These are phyloP conservation scores for Phainopepla nitens DNA, from an alignment of 2,113 vertebrate genomes.

Conservation along the genomic window DNA sequence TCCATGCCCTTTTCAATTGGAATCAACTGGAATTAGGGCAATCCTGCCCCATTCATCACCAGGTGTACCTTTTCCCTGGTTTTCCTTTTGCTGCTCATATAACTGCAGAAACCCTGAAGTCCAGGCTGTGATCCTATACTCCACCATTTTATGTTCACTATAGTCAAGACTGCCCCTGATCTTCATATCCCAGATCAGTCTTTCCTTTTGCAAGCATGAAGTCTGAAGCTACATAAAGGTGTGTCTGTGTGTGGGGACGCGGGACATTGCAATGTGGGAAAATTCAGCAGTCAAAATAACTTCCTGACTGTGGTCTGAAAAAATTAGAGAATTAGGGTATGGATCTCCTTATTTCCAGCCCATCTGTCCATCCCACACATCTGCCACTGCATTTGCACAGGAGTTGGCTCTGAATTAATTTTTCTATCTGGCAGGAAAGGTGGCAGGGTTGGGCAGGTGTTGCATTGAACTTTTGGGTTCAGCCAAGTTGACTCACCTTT, in stretches of 20 bases:
- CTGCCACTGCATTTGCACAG: background rate
- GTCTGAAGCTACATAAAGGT: background rate
- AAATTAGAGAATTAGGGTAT: background rate
- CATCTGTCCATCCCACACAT: background rate
- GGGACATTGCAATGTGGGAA: background rate
- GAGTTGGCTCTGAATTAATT: background rate
- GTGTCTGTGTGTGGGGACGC: background rate
- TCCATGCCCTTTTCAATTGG: background rate
- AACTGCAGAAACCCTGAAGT: background rate
- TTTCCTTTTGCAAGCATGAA: background rate
- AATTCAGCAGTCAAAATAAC: background rate
- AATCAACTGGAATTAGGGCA: too few relatives aligned
- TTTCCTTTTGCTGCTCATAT: background rate
- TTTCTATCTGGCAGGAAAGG: background rate
- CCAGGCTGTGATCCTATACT: background rate
- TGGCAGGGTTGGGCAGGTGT: background rate
- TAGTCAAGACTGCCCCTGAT: background rate
- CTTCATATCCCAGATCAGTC: background rate
- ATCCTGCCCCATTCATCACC: background rate
- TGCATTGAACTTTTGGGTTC: background rate
- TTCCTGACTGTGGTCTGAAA: background rate
- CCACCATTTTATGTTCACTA: background rate
- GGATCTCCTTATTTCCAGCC: background rate
- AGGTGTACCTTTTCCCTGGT: background rate
- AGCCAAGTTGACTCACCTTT: background rate